Base-by-base conservation (phyloP, 2,797 vertebrate genomes). In the Pseudocheirus occidentalis region DNA sequence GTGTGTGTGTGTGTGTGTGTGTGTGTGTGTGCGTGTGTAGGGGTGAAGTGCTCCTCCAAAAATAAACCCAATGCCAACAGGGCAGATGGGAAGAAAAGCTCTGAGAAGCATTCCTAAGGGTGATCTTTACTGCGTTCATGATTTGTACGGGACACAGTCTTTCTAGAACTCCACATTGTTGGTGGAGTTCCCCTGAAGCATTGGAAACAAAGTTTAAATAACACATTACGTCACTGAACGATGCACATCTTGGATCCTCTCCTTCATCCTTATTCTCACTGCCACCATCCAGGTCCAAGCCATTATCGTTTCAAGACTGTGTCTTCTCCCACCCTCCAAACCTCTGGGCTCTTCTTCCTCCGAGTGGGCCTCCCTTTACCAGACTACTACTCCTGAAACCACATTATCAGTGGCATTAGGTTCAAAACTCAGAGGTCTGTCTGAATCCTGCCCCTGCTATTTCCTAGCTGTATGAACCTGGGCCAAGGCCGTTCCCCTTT, bases 11-110 rank as follows among this genome's bases (percentile, higher is more conserved):
- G 93, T 93, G 91, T 91, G 46, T 18, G 90, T 94, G 90, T 66
- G 34, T 90, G 13, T 90, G 92, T 40, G 95, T 93, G 34, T 59
- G 93, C 92, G 91, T 52, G 95, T 21, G 56, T 92, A 4, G 81
- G 94, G 40, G 40, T 54, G 94, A 94, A 96, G 18, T 54, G 94
- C 92, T 94, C 95, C 94, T 95, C 91, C 90, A 73, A 97, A 95
- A 95, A 92, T 95, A 62, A 92, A 87, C 95, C 62, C 73, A 90
- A 90, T 1, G 28, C 53, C 92, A 90, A 53, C 58, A 81, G 16
- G 46, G 46, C n/a, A 94, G 46, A 55, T 46, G 59, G 56, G 93
- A 34, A 58, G 50, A 93, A 46, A 81, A 96, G 40, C 40, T 3
- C 94, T 9, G 81, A 54, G 92, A 97, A 92, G 5, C 53, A 1